Percentiles rank a stretch among this genome's conserved stretches.
These are phyloP conservation scores for Amazona guildingii DNA, from an alignment of 2,113 vertebrate species.

Conservation along the genomic window DNA sequence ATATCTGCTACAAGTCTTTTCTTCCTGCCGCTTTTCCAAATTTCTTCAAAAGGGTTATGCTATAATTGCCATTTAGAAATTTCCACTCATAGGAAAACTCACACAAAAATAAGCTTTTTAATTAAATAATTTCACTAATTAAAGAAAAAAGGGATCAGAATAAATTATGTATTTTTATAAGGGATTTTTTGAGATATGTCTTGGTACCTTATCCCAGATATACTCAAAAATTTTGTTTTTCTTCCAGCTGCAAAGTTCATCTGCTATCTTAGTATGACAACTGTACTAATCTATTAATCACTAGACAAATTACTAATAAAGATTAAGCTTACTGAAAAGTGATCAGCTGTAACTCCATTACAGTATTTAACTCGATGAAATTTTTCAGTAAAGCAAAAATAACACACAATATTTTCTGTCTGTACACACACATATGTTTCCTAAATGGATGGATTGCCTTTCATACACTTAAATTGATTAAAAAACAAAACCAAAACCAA, in stretches of 20 bases:
- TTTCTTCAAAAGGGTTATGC: not conserved
- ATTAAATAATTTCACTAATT: not conserved
- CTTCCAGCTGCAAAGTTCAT: not conserved
- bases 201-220: not conserved
- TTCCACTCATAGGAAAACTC: not conserved
- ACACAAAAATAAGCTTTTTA: not conserved
- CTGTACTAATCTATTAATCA: not conserved
- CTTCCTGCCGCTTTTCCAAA: not conserved
- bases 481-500: accelerated
- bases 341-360: not conserved
- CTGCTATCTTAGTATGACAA: not conserved
- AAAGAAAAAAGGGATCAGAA: not conserved
- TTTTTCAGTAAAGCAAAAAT: not conserved
- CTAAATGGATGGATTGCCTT: accelerated
- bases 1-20: not conserved
- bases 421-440: not conserved
- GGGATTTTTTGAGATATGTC: not conserved
- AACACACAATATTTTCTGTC: not conserved
- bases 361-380: not conserved
- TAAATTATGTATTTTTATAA: not conserved
- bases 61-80: not conserved
- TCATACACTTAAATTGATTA: not conserved
- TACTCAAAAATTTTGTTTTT: not conserved
- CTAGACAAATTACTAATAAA: not conserved
- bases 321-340: not conserved